Evolutionary conservation across 2,113 vertebrate species (phyloP).

Genomic region (Callorhinus ursinus): DNA sequence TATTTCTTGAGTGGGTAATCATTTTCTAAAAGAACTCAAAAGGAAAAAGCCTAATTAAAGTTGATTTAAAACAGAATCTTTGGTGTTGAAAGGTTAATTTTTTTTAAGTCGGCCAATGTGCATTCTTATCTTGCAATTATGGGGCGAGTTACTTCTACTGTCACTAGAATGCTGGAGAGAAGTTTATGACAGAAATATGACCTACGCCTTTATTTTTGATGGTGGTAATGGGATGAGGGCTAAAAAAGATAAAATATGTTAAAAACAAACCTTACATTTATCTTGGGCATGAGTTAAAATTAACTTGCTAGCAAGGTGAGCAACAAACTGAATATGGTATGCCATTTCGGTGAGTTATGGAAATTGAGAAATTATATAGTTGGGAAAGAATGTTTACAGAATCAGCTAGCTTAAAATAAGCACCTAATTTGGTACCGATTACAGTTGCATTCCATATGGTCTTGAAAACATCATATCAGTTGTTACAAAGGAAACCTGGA

Average conservation of each 20-base stretch:
- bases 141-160: neutral
- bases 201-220: neutral
- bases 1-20: constrained; percentile 7
- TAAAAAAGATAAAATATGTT: neutral
- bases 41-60: constrained; percentile 18
- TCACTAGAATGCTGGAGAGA: neutral
- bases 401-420: constrained; percentile 25
- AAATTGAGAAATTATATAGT: constrained; percentile 19
- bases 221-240: neutral
- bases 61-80: neutral
- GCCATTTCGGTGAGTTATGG: neutral
- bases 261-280: neutral
- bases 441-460: neutral
- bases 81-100: constrained; percentile 33
- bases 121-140: constrained; percentile 30
- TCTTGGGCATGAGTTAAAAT: neutral
- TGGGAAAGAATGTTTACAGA: constrained; percentile 57
- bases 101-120: neutral
- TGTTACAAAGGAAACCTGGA: constrained; percentile 53
- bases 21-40: neutral
- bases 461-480: constrained; percentile 66
- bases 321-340: constrained; percentile 12
- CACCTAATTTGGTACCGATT: constrained; percentile 46
- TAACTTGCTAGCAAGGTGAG: constrained; percentile 37
- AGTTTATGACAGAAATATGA: constrained; percentile 2